Base-by-base conservation (phyloP, 35 echinoderm and acorn worm species). In the Lytechinus variegatus region DNA sequence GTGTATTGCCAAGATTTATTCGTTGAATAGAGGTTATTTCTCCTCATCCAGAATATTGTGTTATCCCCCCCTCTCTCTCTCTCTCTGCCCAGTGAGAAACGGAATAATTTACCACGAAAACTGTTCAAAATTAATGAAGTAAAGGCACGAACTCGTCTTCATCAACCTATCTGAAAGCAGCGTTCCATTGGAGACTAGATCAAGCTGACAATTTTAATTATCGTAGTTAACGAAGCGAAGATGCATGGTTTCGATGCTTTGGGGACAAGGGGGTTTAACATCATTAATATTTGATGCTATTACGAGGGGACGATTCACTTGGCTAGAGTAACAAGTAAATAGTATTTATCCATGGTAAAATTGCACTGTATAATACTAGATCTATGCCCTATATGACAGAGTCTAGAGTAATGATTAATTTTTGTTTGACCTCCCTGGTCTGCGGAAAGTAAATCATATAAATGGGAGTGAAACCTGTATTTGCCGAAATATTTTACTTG, bases 151-250 rank as follows among this genome's bases (percentile, higher is more conserved):
- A 71, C 19, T 4, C 16, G 24, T 71, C 11, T 3, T 71, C 61
- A 71, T 66, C 60, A 66, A 66, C 10, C 12, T 71, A 71, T 3
- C 33, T 44, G 33, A 71, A 71, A 71, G 24, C 6, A 71, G 9
- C 9, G 56, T 10, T 58, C 56, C 19, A 71, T 71, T 71, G 2
- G 61, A 71, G 61, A 21, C 61, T 79, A 19, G 12, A 19, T 90
- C 88, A 90, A 54, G 88, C 88, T 54, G 88, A 90, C 88, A 54
- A 54, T 90, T 90, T 90, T 90, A 90, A 90, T 90, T 54, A 90
- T 90, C 24, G 52, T 14, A 33, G 29, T 28, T 90, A 90, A 90
- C 88, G 88, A 90, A 90, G 29, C 88, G 88, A 90, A 29, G 88
- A 90, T 54, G n/a, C 14, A 79, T 21, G 88, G 88, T 90, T 54